Base-by-base conservation (phyloP, 2,113 vertebrate species). In the Illadopsis cleaveri region DNA sequence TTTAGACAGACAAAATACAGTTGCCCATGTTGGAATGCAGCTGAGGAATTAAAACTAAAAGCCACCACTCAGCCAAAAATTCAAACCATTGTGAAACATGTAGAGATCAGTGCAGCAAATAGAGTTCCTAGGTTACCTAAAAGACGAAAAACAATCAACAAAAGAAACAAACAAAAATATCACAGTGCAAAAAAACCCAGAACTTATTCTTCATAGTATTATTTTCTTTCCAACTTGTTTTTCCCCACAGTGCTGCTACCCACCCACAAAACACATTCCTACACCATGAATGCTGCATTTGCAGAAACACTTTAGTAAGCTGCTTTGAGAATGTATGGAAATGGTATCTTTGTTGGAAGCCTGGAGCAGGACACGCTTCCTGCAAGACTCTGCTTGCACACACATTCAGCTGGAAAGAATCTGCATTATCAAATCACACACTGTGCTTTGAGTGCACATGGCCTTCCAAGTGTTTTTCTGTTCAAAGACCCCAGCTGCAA, bases 311-410 rank as follows among this genome's bases (percentile, higher is more conserved):
- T 82, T 93, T 12, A 82, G 73, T 30, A n/a, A 94, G 51, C 78
- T 93, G 62, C 82, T 70, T 38, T 28, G 33, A 47, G 50, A 82
- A 90, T 2, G 62, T 57, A 91, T 79, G 65, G 91, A 89, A 95
- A 96, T 47, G 75, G 60, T 23, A 64, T 65, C 83, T 78, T 47
- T 82, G 40, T 72, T 92, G 88, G 84, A 72, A 91, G 70, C 73
- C 76, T 38, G 61, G 8, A 13, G 71, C 17, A 92, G 85, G 77
- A 94, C 45, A 69, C 0, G 0, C 57, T 91, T 96, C 93, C 82
- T 95, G 84, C 91, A 95, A 82, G 92, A 90, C 75, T 38, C 75
- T 72, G 51, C 87, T 85, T 94, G 84, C 93, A 90, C 21, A 81
- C 75, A 85, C 62, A 44, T 58, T 77, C 68, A 83, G 45, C 75